Conservation (phyloP, 2,888 invertebrate genomes). For the Amphipyra berbera region DNA sequence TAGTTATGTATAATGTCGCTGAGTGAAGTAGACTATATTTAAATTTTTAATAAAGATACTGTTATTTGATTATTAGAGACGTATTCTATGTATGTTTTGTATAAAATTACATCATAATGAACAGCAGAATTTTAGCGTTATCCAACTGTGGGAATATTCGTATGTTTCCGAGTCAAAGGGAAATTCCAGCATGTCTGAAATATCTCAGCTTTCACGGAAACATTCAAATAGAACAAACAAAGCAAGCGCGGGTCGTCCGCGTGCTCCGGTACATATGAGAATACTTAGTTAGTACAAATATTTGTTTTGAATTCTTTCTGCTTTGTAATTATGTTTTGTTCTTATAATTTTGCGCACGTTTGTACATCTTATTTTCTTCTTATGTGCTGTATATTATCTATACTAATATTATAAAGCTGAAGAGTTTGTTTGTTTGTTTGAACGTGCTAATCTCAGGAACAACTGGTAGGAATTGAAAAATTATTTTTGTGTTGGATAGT, state of each 20-base stretch:
- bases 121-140: background rate
- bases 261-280: background rate
- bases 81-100: background rate
- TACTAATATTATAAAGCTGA: too few species aligned
- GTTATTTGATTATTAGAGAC: too few species aligned
- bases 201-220: conserved; percentile 21
- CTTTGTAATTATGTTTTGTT: conserved; percentile 9
- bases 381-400: too few species aligned
- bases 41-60: too few species aligned
- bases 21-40: too few species aligned
- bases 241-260: background rate
- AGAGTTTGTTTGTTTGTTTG: too few species aligned
- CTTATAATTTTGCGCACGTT: background rate
- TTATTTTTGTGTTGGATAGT: too few species aligned
- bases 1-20: too few species aligned
- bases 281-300: conserved; percentile 8
- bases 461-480: too few species aligned
- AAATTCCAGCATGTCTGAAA: conserved; percentile 20
- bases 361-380: background rate
- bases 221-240: conserved; percentile 11
- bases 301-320: conserved; percentile 19
- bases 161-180: conserved; percentile 6
- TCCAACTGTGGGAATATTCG: conserved; percentile 2
- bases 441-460: too few species aligned
- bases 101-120: background rate